Evolutionary conservation across 2,797 vertebrate species (phyloP), one percentile per base, ranked within the genome.

Genomic region (Otolemur crassicaudatus): DNA sequence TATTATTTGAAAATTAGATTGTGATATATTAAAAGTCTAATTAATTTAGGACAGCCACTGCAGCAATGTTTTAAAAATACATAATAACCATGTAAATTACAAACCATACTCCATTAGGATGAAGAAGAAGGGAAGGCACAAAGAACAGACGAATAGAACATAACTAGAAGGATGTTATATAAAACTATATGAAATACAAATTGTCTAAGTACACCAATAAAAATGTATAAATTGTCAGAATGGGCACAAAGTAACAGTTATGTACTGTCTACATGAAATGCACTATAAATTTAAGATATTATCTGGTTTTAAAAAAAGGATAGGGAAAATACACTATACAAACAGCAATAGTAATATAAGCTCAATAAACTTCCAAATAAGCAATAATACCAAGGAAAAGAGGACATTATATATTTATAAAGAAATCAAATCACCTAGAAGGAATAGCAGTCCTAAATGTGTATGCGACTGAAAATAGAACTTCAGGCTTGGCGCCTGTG

Each of bases 341-440:
- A 72, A 53, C 37, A 22, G 20, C 40, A 12, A 53, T 40, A 40
- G 34, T 43, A 43, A 53, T 23, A 80, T 25, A 5, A 76, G 60
- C 31, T 25, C 58, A 80, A 69, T 4, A 63, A 16, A 83, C 29
- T 46, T 40, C 75, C 34, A 87, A 69, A 49, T 27, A 89, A 79
- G 23, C 7, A 5, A 20, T 27, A 76, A n/a, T 13, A 29, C 13
- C 1, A 7, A 10, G 12, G 5, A 0, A 0, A 2, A 53, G 46
- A 49, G 29, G 3, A 29, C 20, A 65, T 11, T 40, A 14, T 1
- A 8, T 16, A 34, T 31, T 72, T 53, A 81, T 2, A 53, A 84
- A 58, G 16, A 23, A 20, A 27, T 20, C 25, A 1, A 12, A 27
- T 53, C 7, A 6, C 17, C 69, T 46, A 46, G 17, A 63, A 72